These are phyloP conservation scores for Nephrotoma guestfalica DNA, from an alignment of 2,888 invertebrate genomes.

Conservation along the genomic window DNA sequence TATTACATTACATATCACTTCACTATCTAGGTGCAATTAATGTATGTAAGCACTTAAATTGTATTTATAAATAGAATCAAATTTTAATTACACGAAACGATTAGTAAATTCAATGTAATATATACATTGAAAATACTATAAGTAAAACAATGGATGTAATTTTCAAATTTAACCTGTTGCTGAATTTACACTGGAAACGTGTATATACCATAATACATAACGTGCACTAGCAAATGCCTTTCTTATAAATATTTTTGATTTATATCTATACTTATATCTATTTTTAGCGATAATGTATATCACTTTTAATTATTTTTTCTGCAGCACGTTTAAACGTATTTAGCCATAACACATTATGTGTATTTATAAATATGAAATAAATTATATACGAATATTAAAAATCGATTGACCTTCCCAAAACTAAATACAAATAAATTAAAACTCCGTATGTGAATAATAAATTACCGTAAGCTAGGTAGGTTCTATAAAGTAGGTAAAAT, in stretches of 20 bases:
- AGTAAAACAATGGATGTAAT: not conserved
- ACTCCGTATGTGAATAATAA: not conserved
- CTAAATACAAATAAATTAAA: not conserved
- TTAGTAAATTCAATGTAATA: not conserved
- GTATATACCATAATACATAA: not conserved
- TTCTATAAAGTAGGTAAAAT: not conserved
- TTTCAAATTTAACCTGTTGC: not conserved
- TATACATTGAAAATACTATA: not conserved
- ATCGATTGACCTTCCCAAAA: not conserved
- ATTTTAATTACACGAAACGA: no score
- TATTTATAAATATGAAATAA: not conserved
- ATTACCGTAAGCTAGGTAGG: not conserved
- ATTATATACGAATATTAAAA: not conserved
- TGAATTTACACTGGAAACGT: not conserved
- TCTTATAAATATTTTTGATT: not conserved
- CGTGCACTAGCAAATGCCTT: not conserved
- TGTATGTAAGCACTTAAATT: no score
- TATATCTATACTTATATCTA: not conserved
- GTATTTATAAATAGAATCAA: no score
- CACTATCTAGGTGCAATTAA: no score
- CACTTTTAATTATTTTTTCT: not conserved
- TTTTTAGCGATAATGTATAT: not conserved
- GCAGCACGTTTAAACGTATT: not conserved
- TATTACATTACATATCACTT: no score
- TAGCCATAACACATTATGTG: not conserved